phyloP scores from a whole-genome alignment of 2,888 invertebrate genomes.

The Platycnemis pennipes region DNA sequence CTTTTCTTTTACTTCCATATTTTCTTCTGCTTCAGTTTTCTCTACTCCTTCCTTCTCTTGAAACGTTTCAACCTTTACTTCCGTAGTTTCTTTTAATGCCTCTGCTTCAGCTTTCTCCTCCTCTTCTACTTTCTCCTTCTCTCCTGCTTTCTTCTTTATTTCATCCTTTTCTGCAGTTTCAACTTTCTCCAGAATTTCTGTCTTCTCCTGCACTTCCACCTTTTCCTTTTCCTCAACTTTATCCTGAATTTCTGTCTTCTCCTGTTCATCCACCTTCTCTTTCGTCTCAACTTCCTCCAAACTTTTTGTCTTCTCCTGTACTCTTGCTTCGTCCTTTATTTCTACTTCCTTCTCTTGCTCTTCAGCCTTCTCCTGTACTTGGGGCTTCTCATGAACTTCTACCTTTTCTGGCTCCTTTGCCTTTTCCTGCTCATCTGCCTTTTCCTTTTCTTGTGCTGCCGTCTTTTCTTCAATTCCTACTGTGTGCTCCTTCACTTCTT shows the following conservation, averaged over 20 bases:
- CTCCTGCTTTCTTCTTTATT: neutral
- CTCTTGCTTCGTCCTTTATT: neutral
- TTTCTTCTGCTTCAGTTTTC: neutral
- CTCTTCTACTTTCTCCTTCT: neutral
- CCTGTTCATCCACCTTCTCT: neutral
- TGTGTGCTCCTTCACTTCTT: neutral
- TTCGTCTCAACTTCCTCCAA: neutral
- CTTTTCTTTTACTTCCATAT: neutral
- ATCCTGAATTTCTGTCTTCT: neutral
- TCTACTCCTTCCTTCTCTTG: neutral
- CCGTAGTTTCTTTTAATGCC: neutral
- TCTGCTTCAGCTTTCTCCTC: neutral
- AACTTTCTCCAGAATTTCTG: neutral
- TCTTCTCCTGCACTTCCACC: too few relatives aligned
- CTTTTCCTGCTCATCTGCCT: neutral
- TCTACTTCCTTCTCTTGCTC: neutral
- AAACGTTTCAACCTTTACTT: neutral
- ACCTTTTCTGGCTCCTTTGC: slow-evolving; percentile 36
- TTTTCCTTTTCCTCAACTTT: neutral
- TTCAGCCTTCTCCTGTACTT: neutral
- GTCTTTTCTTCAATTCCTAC: neutral
- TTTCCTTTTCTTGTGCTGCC: neutral
- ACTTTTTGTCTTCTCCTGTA: neutral
- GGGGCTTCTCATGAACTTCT: neutral
- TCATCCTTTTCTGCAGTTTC: neutral